phyloP scores from a whole-genome alignment of 2,113 vertebrate genomes.

The Oryzias woworae region DNA sequence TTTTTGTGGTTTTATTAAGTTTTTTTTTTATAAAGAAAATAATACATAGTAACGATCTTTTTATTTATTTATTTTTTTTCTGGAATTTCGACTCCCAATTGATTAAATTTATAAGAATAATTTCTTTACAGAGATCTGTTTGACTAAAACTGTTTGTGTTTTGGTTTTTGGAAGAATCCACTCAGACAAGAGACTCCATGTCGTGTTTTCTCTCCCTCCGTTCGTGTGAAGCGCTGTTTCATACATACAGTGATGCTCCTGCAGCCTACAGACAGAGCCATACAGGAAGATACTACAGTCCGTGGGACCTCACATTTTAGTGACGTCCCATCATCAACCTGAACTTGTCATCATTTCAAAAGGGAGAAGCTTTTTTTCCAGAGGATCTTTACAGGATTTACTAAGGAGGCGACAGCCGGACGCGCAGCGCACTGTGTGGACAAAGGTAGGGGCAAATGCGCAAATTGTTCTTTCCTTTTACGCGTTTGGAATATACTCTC shows the following conservation, averaged over 20 bases:
- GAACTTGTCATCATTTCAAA: slow-evolving; percentile 17
- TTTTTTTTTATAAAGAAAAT: too few relatives aligned
- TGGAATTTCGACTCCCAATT: too few relatives aligned
- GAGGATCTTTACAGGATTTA: slow-evolving; percentile 48
- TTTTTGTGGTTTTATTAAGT: too few relatives aligned
- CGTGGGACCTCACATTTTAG: slow-evolving; percentile 49
- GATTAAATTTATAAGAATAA: too few relatives aligned
- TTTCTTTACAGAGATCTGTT: too few relatives aligned
- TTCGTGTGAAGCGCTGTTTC: slow-evolving; percentile 58
- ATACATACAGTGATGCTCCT: slow-evolving; percentile 58
- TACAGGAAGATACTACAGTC: slow-evolving; percentile 54
- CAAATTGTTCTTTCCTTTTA: slow-evolving; percentile 49
- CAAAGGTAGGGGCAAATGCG: slow-evolving; percentile 61
- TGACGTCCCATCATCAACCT: slow-evolving; percentile 37
- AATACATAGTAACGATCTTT: too few relatives aligned
- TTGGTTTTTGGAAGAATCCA: slow-evolving; percentile 29
- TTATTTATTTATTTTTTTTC: too few relatives aligned
- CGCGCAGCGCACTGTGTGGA: slow-evolving; percentile 22
- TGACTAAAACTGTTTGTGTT: too few relatives aligned
- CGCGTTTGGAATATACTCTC: slow-evolving; percentile 29
- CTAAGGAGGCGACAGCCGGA: slow-evolving; percentile 15
- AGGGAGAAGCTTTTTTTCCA: slow-evolving; percentile 8
- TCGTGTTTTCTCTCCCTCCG: slow-evolving; percentile 38
- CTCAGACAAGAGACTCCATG: slow-evolving; percentile 28
- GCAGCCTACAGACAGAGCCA: slow-evolving; percentile 62